Evolutionary conservation across 2,113 vertebrate species (phyloP).

Genomic region (Chlorodrepanis virens): DNA sequence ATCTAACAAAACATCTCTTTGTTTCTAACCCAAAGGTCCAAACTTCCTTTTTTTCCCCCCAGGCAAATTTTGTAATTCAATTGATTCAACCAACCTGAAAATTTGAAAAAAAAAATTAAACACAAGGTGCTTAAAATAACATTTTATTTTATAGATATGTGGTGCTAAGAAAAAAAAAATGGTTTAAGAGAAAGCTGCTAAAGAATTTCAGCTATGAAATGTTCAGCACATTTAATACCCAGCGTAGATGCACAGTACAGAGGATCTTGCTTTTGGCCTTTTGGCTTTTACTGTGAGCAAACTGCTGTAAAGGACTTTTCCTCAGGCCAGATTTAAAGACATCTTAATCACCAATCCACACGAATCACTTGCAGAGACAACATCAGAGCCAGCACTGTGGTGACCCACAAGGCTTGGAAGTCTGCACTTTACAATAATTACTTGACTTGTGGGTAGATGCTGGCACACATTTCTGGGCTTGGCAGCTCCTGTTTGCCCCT

Average conservation of each 20-base stretch:
- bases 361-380: not conserved
- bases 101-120: not conserved
- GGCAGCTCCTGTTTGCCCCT: not conserved
- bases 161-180: not conserved
- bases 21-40: not conserved
- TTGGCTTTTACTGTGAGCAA: not conserved
- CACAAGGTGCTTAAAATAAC: not conserved
- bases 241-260: not conserved
- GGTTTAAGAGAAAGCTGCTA: not conserved
- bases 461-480: not conserved
- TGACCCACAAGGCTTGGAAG: not conserved
- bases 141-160: not conserved
- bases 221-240: not conserved
- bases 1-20: not conserved
- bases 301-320: not conserved
- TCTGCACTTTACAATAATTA: not conserved
- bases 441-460: not conserved
- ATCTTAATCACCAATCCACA: not conserved
- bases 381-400: not conserved
- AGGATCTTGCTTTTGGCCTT: not conserved
- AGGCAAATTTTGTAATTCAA: not conserved
- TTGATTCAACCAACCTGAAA: not conserved
- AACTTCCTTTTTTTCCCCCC: rapidly evolving
- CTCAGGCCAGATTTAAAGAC: not conserved
- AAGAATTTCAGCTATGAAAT: not conserved